A percentile compares a stretch with the other conserved stretches of the same genome.
phyloP scores from a whole-genome alignment of 2,113 vertebrate species.

The Martes martes region DNA sequence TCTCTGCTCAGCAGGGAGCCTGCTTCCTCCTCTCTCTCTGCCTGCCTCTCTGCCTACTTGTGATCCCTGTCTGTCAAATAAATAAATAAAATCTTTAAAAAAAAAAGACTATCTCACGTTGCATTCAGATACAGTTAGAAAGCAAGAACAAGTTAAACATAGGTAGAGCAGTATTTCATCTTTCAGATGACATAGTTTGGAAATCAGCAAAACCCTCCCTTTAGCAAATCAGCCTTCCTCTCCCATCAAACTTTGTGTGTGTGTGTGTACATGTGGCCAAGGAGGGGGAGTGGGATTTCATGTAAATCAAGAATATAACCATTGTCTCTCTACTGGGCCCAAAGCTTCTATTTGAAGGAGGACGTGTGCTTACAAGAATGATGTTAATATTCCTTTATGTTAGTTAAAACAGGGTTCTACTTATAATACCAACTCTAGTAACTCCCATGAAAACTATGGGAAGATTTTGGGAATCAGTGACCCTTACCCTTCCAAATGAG shows the following conservation, averaged over 20 bases:
- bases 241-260: background rate
- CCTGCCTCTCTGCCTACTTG: no score
- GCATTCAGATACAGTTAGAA: background rate
- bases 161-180: background rate
- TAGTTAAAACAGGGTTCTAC: background rate
- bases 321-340: background rate
- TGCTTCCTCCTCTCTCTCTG: no score
- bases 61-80: no score
- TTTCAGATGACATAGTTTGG: background rate
- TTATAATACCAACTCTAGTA: background rate
- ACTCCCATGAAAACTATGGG: background rate
- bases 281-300: background rate
- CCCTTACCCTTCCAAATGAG: slow-evolving; percentile 25
- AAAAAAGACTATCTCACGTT: background rate
- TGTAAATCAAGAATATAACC: background rate
- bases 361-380: background rate
- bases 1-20: no score
- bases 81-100: no score
- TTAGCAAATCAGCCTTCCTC: slow-evolving; percentile 8
- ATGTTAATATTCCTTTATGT: background rate
- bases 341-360: slow-evolving; percentile 12
- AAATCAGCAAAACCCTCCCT: background rate
- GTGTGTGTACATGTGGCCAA: background rate
- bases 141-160: slow-evolving; percentile 14
- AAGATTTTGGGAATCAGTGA: slow-evolving; percentile 7